These are phyloP conservation scores for Nothoprocta pentlandii DNA, from an alignment of 2,113 vertebrate genomes.

Conservation along the genomic window DNA sequence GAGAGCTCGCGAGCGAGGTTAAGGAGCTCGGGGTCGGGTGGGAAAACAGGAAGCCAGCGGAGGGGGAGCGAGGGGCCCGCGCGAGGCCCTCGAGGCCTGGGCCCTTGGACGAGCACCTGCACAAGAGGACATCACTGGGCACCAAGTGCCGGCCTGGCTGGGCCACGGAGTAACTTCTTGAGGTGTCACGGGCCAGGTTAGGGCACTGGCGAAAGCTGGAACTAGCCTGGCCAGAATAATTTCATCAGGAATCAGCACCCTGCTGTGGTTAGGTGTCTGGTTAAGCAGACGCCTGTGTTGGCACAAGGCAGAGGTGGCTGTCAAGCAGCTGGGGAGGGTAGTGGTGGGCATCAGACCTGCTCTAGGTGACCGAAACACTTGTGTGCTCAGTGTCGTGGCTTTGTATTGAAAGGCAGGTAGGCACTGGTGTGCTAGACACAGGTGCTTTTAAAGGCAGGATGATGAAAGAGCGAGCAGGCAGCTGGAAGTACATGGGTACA, in stretches of 20 bases:
- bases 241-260: background rate
- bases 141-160: background rate
- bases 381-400: background rate
- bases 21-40: background rate
- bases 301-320: fast-evolving
- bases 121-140: fast-evolving
- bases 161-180: no score
- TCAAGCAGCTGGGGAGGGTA: background rate
- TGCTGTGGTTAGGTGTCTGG: fast-evolving
- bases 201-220: background rate
- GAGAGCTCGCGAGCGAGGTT: fast-evolving
- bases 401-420: background rate
- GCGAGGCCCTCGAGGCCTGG: no score
- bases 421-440: fast-evolving
- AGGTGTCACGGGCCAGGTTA: background rate
- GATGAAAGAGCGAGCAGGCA: background rate
- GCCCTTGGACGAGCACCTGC: background rate
- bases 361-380: background rate
- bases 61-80: no score
- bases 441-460: fast-evolving
- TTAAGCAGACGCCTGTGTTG: fast-evolving
- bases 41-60: fast-evolving
- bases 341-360: background rate
- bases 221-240: background rate
- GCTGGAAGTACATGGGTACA: fast-evolving